Evolutionary conservation across 2,888 invertebrate genomes (phyloP).

Genomic region (Ptilodon capucinus): DNA sequence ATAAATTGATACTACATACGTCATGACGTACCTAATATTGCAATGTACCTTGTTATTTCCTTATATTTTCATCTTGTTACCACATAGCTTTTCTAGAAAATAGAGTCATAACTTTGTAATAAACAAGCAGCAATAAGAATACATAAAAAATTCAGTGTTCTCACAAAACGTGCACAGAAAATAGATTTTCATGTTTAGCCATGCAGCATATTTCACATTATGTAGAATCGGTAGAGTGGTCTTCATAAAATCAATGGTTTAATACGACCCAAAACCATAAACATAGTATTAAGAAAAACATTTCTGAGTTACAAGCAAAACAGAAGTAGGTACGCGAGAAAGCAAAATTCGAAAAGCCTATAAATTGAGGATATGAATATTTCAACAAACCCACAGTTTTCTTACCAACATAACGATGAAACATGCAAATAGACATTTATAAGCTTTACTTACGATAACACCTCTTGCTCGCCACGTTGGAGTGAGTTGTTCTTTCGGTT

Average conservation of each 20-base stretch:
- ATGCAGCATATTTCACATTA: background rate
- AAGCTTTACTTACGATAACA: conserved; percentile 41
- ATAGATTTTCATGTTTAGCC: background rate
- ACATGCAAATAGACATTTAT: conserved; percentile 41
- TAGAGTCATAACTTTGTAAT: no score
- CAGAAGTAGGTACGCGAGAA: background rate
- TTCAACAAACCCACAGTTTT: conserved; percentile 2
- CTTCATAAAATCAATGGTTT: background rate
- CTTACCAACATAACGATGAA: conserved; percentile 9
- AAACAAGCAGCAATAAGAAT: background rate
- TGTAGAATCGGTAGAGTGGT: background rate
- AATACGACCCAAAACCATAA: background rate
- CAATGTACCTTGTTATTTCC: background rate
- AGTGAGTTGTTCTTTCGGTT: conserved; percentile 39
- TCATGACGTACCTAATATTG: background rate
- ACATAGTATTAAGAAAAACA: background rate
- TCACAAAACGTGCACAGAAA: background rate
- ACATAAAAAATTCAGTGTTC: background rate
- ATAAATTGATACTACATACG: background rate
- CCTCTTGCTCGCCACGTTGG: conserved; percentile 39
- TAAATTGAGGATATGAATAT: conserved; percentile 3
- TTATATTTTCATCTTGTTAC: background rate
- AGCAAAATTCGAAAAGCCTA: background rate
- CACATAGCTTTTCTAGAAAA: no score
- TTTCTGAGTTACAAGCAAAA: background rate